Evolutionary conservation across 2,797 vertebrate species (phyloP).

Genomic region (Natrix natrix): DNA sequence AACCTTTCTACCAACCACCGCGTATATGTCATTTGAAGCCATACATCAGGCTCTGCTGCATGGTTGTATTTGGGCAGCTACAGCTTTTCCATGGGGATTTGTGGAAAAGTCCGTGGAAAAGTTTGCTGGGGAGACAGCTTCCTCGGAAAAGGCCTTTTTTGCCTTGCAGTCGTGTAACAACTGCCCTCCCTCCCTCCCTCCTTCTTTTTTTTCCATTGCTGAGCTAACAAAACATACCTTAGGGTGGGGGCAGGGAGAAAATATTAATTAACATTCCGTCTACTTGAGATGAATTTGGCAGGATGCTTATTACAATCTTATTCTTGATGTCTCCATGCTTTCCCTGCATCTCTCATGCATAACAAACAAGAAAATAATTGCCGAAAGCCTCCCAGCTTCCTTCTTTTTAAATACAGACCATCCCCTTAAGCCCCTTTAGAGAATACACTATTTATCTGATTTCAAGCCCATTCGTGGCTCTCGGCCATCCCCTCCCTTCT

Average conservation of each 20-base stretch:
- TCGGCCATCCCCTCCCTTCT: not conserved
- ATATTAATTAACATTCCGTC: conserved; percentile 63
- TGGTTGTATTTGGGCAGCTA: no score
- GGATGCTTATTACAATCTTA: conserved; percentile 62
- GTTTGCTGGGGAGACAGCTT: not conserved
- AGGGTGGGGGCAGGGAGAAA: conserved; percentile 9
- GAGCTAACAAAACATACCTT: conserved; percentile 40
- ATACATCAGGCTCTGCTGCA: no score
- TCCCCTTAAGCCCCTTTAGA: conserved; percentile 57
- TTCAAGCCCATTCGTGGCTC: conserved; percentile 57
- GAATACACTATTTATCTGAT: conserved; percentile 58
- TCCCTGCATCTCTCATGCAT: conserved; percentile 65
- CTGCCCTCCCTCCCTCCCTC: conserved; percentile 2
- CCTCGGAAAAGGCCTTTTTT: not conserved
- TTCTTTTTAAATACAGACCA: conserved; percentile 56
- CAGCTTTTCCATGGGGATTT: not conserved
- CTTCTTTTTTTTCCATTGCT: not conserved
- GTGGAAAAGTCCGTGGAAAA: not conserved
- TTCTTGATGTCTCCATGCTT: conserved; percentile 54
- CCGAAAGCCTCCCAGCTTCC: conserved; percentile 35
- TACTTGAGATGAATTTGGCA: conserved; percentile 54
- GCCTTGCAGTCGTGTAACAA: conserved; percentile 2
- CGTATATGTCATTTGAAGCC: not conserved
- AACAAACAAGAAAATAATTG: conserved; percentile 65
- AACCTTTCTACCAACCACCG: no score